A percentile compares a stretch with the other conserved stretches of the same genome.
phyloP scores from a whole-genome alignment of 2,888 invertebrate species.

The Eristalinus aeneus region DNA sequence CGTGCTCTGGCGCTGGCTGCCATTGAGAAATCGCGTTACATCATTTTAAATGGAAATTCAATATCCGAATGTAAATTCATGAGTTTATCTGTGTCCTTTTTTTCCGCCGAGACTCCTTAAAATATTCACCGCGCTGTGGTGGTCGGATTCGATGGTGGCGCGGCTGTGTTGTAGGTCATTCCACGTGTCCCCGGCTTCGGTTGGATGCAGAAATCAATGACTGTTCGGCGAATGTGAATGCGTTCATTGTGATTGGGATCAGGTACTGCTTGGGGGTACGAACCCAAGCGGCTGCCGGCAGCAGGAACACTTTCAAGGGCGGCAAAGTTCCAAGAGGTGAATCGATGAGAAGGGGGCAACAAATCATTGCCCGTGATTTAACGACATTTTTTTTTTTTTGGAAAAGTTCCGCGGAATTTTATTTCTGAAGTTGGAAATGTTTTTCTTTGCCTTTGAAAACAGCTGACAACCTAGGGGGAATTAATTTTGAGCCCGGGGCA shows the following conservation, averaged over 20 bases:
- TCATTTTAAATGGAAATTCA: conserved; percentile 45
- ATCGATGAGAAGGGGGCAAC: neutral
- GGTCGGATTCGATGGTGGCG: neutral
- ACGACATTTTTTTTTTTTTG: too few species aligned
- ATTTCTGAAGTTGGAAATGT: too few species aligned
- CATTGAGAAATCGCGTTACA: conserved; percentile 24
- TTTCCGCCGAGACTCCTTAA: neutral
- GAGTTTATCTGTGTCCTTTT: conserved; percentile 2
- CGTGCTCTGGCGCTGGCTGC: neutral
- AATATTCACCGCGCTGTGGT: neutral
- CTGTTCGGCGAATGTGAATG: neutral
- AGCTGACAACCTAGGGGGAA: too few species aligned
- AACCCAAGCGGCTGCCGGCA: neutral
- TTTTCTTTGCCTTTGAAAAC: too few species aligned
- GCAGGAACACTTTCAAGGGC: neutral
- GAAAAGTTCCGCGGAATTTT: too few species aligned
- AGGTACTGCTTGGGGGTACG: neutral
- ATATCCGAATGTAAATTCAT: conserved; percentile 48
- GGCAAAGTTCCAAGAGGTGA: neutral
- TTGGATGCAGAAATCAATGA: neutral
- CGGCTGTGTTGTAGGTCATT: neutral
- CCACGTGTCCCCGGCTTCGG: neutral
- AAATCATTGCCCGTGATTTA: neutral
- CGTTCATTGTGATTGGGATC: neutral
- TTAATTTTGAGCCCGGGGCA: too few species aligned